Percentiles rank a stretch among this genome's conserved stretches.
Evolutionary conservation across 2,797 vertebrate genomes (phyloP).

Genomic region (Ceryle rudis): DNA sequence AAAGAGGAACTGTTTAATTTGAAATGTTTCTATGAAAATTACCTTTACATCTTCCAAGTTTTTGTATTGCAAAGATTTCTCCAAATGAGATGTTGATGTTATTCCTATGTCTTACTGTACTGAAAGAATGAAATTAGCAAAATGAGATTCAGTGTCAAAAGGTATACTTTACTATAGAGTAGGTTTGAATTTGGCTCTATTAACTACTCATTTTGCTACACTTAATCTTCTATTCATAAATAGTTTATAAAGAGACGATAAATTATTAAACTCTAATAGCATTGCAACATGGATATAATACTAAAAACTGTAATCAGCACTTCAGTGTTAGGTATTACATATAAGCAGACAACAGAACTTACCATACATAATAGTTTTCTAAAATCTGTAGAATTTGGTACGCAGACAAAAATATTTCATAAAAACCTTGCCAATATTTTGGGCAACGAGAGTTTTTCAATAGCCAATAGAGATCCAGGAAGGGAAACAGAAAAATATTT

Average conservation of each 20-base stretch:
- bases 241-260: neutral
- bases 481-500: neutral
- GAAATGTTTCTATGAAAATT: neutral
- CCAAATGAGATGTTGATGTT: neutral
- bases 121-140: neutral
- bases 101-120: neutral
- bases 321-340: neutral
- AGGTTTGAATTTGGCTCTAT: neutral
- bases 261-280: neutral
- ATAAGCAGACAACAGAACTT: neutral
- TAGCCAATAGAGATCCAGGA: neutral
- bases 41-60: neutral
- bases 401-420: neutral
- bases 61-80: neutral
- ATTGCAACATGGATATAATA: neutral
- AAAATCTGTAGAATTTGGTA: neutral
- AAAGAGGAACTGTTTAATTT: neutral
- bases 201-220: neutral
- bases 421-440: neutral
- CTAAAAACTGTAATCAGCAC: neutral
- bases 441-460: neutral
- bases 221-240: neutral
- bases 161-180: neutral
- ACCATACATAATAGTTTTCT: neutral
- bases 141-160: neutral